Base-by-base conservation (phyloP, 2,113 vertebrate genomes). In the Stegastes partitus region DNA sequence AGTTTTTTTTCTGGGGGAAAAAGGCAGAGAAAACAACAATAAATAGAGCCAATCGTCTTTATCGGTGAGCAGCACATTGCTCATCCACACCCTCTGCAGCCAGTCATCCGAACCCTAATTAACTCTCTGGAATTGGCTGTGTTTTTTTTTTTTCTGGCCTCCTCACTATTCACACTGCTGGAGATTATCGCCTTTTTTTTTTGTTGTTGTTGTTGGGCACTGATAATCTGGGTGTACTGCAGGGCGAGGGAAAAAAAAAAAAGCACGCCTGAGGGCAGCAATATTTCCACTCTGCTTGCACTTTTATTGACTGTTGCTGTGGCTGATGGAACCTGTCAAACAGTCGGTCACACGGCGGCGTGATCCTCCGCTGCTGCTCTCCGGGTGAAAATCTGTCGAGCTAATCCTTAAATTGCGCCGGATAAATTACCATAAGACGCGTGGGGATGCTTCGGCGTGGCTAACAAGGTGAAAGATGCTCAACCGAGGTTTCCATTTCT, bases 41-140 rank as follows among this genome's bases (percentile, higher is more conserved):
- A 91, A 89, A 84, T 62, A 67, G 61, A 75, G 75, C 88, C 75
- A 90, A 79, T 86, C 64, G 67, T 74, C 87, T 90, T 92, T 92
- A 93, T 93, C 90, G 57, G 84, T 28, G 34, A 81, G 81, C 64
- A 77, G 78, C 91, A 92, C 87, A 90, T 92, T 91, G 91, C 89
- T 89, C 89, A 87, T 89, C 85, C 74, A 68, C 63, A 79, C 81
- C 68, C 69, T 85, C 82, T 80, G 87, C 90, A 85, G 84, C 74
- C 87, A 82, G 74, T 85, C 87, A 86, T 83, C 79, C 68, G 2
- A 88, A 83, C 87, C 71, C 68, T 91, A 92, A 93, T 93, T 92
- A 91, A 88, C 89, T 89, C 82, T 68, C 69, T 82, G 82, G 84
- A 92, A 92, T 92, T 90, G 83, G 70, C 57, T 85, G 19, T 19